Base-by-base conservation (phyloP, 2,113 vertebrate species). In the Hippopotamus amphibius region DNA sequence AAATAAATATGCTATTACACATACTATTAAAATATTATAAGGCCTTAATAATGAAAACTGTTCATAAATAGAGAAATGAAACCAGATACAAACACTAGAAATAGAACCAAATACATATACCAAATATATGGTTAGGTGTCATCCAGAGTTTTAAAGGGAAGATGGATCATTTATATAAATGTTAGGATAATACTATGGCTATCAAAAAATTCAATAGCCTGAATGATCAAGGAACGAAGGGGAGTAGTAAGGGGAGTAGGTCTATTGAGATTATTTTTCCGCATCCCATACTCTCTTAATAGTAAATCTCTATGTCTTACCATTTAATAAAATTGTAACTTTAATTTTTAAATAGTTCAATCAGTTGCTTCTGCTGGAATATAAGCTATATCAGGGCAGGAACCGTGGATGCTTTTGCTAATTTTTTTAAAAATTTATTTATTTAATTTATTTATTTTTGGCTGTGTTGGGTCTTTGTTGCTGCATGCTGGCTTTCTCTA, bases 31-130 rank as follows among this genome's bases (percentile, higher is more conserved):
- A 57, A 41, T 95, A 41, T 71, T 46, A 41, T 61, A 41, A 88
- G 14, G 12, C 3, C 3, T 76, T 90, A 80, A 50, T 81, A 93
- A 68, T 81, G 10, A 93, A 95, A 87, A 17, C 1, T 41, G 61
- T 15, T 87, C 30, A 53, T 71, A 68, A 61, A 76, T 14, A 79
- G 43, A 91, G 37, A 71, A 87, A 57, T 82, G 3, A 96, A 96
- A 48, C 11, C 11, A 13, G 37, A 79, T 82, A 33, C 17, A 93
- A 92, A 65, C 43, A 53, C 55, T 81, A 85, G 10, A 76, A 90
- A 95, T 1, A 66, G 48, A 92, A 91, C 48, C 9, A 72, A 80
- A 81, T 72, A 41, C 4, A 71, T 43, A 28, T 61, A 82, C 17
- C 17, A 57, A 93, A 41, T 41, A 81, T 84, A 50, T 28, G 16